Percentiles rank a stretch among this genome's conserved stretches.
Conservation (phyloP, 1,140 invertebrate genomes). For the Saccostrea cuccullata region DNA sequence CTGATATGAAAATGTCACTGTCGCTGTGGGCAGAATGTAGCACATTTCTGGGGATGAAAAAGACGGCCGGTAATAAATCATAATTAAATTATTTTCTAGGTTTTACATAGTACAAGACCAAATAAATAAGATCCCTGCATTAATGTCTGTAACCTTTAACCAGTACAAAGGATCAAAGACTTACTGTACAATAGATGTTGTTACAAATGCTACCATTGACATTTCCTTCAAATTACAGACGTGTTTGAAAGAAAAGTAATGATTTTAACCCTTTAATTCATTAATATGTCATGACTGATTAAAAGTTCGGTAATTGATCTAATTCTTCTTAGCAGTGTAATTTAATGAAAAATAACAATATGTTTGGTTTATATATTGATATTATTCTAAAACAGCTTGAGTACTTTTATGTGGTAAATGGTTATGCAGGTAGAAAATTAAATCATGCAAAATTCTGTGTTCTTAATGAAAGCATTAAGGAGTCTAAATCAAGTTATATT, state of each 20-base stretch:
- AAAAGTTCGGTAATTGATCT: no score
- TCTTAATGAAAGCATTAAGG: no score
- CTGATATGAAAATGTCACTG: conserved; percentile 20
- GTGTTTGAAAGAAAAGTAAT: background rate
- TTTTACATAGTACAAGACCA: background rate
- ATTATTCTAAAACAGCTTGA: no score
- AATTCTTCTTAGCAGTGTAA: no score
- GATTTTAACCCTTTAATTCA: background rate
- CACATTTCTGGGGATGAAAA: background rate
- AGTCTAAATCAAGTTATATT: no score
- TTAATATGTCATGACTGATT: background rate
- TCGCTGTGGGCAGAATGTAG: conserved; percentile 23
- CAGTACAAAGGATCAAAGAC: conserved; percentile 4
- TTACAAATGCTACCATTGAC: conserved; percentile 3
- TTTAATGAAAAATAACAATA: no score
- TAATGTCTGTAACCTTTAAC: background rate
- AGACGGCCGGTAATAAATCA: background rate
- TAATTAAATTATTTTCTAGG: background rate
- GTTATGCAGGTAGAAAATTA: no score
- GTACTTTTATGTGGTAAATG: no score
- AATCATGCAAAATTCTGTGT: no score
- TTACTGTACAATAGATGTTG: background rate
- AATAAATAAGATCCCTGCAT: background rate
- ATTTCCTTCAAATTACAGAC: background rate
- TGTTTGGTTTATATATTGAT: no score